A percentile compares a stretch with the other conserved stretches of the same genome.
Conservation (phyloP, 1,140 invertebrate genomes). For the Rhysida immarginata region DNA sequence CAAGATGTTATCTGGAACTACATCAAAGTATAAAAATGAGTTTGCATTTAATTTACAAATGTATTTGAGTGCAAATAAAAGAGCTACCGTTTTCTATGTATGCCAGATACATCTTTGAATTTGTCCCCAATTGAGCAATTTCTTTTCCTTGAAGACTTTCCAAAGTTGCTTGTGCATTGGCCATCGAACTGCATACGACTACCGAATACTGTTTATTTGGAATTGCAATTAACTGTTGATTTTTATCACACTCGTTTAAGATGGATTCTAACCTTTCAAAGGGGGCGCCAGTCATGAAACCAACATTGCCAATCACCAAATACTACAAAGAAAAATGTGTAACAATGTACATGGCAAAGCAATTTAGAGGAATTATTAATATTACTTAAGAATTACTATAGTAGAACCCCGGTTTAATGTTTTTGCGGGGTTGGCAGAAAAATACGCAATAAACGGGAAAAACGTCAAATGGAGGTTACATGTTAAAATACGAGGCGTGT, state of each 20-base stretch:
- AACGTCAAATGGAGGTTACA: too few species aligned
- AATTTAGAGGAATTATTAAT: too few species aligned
- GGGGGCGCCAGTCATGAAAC: conserved; percentile 50
- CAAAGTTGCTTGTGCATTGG: conserved; percentile 36
- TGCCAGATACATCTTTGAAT: conserved; percentile 45
- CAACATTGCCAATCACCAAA: conserved; percentile 53
- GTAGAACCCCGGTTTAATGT: too few species aligned
- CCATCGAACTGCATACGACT: conserved; percentile 36
- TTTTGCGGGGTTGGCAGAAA: too few species aligned
- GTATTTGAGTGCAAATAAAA: too few species aligned
- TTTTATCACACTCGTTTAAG: conserved; percentile 33
- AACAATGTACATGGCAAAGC: too few species aligned
- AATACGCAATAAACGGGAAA: too few species aligned
- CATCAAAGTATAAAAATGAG: neutral
- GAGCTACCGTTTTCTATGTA: conserved; percentile 39
- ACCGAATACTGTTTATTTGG: conserved; percentile 60
- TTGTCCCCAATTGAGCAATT: conserved; percentile 33
- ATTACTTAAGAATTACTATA: too few species aligned
- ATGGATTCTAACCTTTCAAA: conserved; percentile 41
- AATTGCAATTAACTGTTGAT: conserved; percentile 45
- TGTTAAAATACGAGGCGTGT: too few species aligned
- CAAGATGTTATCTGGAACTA: neutral
- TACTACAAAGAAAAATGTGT: conserved; percentile 33
- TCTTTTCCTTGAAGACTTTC: conserved; percentile 36
- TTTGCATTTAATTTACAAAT: too few species aligned